These are phyloP conservation scores for Psettodes erumei DNA, from an alignment of 2,113 vertebrate genomes.

Conservation along the genomic window DNA sequence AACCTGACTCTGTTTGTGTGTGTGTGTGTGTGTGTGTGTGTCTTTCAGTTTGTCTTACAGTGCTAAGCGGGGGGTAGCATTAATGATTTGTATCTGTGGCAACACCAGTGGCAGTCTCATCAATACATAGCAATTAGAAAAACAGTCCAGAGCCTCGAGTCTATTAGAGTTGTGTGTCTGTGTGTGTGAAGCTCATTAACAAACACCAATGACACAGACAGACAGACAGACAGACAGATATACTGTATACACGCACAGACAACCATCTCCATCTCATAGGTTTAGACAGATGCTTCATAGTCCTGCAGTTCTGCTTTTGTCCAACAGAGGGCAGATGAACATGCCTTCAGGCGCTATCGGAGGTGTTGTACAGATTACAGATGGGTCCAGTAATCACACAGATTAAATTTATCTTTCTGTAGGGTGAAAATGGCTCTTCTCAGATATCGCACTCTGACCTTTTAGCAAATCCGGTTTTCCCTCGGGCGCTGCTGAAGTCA, in stretches of 20 bases:
- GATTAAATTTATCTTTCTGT: conserved; percentile 39
- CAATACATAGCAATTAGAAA: conserved; percentile 59
- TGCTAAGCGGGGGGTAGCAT: conserved; percentile 43
- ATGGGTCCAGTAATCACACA: conserved; percentile 14
- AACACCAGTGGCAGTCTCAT: conserved; percentile 48
- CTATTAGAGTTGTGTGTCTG: conserved; percentile 8
- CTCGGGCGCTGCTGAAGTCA: conserved; percentile 6
- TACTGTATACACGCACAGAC: neutral
- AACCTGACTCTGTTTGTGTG: conserved; percentile 13
- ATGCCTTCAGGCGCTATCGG: neutral
- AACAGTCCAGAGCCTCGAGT: conserved; percentile 9
- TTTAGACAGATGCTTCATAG: neutral
- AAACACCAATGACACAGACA: too few species aligned
- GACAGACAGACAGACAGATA: too few species aligned
- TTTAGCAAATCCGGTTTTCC: conserved; percentile 38
- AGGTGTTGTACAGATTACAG: conserved; percentile 18
- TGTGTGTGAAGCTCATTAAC: too few species aligned
- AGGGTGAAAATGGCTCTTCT: conserved; percentile 50
- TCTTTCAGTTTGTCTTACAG: neutral
- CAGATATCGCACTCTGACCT: conserved; percentile 49
- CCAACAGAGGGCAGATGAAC: conserved; percentile 39
- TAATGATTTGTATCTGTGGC: conserved; percentile 66
- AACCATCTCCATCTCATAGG: neutral
- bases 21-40: neutral
- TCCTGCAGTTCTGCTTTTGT: neutral